phyloP scores from a whole-genome alignment of 2,797 vertebrate species.

The Pangasius sanitwongsei region DNA sequence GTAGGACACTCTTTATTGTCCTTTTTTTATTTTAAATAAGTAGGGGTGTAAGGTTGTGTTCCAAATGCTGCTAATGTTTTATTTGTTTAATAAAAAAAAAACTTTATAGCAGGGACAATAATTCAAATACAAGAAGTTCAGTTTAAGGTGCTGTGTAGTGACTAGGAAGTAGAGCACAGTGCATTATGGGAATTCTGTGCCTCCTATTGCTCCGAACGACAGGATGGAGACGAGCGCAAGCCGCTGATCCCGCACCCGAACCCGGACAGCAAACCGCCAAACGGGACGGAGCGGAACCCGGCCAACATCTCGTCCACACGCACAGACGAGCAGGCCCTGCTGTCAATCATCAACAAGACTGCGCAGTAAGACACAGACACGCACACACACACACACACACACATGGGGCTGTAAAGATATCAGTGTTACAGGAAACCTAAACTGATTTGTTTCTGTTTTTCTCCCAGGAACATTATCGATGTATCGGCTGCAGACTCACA shows the following conservation, averaged over 20 bases:
- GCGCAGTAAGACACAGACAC: constrained; percentile 82
- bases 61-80: neutral
- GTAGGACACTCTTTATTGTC: neutral
- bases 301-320: constrained; percentile 81
- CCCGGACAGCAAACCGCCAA: constrained; percentile 84
- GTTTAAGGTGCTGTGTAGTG: neutral
- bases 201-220: constrained; percentile 1
- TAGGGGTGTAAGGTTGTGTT: neutral
- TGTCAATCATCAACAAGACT: constrained; percentile 91
- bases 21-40: neutral
- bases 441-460: neutral
- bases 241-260: constrained; percentile 84
- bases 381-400: neutral
- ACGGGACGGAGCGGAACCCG: constrained; percentile 83
- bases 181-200: neutral
- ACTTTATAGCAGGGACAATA: neutral
- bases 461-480: constrained; percentile 91
- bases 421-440: neutral
- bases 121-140: neutral
- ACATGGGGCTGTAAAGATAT: neutral
- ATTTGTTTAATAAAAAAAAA: neutral
- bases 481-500: constrained; percentile 94
- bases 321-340: constrained; percentile 91
- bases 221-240: constrained; percentile 84
- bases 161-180: neutral